Base-by-base conservation (phyloP, 2,888 invertebrate genomes). In the Branchellion lobata region DNA sequence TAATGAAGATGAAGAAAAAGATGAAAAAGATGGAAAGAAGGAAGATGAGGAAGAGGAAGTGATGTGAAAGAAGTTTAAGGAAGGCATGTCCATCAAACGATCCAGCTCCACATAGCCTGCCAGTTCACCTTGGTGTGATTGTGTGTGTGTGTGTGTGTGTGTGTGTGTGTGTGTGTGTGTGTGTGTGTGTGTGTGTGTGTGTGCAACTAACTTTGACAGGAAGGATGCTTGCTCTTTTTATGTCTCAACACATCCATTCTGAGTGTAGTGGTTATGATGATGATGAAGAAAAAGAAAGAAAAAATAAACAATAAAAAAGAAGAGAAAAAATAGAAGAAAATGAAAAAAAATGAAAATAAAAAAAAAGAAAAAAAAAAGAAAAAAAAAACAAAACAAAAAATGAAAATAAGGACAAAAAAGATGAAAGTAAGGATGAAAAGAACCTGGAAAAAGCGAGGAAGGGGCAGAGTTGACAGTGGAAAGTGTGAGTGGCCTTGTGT, bases 381-480 rank as follows among this genome's bases (percentile, higher is more conserved):
- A n/a, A n/a, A n/a, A n/a, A n/a, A n/a, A n/a, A n/a, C n/a, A n/a
- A n/a, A n/a, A n/a, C n/a, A n/a, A n/a, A n/a, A n/a, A n/a, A n/a
- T n/a, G n/a, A n/a, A n/a, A n/a, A n/a, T n/a, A n/a, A n/a, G n/a
- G n/a, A n/a, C n/a, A n/a, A n/a, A n/a, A n/a, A n/a, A n/a, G n/a
- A n/a, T n/a, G n/a, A n/a, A n/a, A n/a, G n/a, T n/a, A n/a, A n/a
- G n/a, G n/a, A n/a, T n/a, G n/a, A n/a, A n/a, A n/a, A 40, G 5
- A 47, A 75, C 36, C 77, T 77, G 53, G 65, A 65, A 53, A 78
- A 74, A 11, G 81, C 81, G 21, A 61, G 69, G 69, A 51, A 80
- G 3, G 68, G 51, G 74, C 81, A 81, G 65, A 78, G 71, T 65
- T 81, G 80, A 53, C 81, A 81, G 33, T 61, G 61, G 65, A 81